Conservation (phyloP, 37 sponge, comb jelly and placozoan genomes). For the Aphrocallistes beatrix region DNA sequence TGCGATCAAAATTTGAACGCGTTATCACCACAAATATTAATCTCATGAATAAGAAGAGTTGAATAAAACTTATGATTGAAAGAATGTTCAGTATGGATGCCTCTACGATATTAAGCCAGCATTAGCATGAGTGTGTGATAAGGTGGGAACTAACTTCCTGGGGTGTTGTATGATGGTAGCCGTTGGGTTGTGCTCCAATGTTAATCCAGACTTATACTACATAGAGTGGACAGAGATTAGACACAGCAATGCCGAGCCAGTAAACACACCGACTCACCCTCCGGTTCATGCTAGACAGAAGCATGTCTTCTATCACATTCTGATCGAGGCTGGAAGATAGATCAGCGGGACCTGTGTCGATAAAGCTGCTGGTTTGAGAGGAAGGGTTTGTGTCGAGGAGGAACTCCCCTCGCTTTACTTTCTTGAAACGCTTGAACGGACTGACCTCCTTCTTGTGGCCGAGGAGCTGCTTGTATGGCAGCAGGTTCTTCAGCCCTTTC, state of each 20-base stretch:
- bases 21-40: too few relatives aligned
- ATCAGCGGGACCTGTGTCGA: not conserved
- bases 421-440: not conserved
- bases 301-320: slow-evolving; percentile 2
- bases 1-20: too few relatives aligned
- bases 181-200: not conserved
- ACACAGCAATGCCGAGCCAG: not conserved
- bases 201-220: not conserved
- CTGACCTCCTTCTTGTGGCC: not conserved
- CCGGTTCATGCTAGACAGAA: not conserved
- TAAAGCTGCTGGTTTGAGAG: not conserved
- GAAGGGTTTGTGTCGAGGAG: not conserved
- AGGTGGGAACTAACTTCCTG: not conserved
- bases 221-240: not conserved
- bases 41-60: too few relatives aligned
- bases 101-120: too few relatives aligned
- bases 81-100: too few relatives aligned
- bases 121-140: too few relatives aligned
- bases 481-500: slow-evolving; percentile 7
- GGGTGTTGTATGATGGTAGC: slow-evolving; percentile 11
- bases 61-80: too few relatives aligned
- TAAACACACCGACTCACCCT: not conserved
- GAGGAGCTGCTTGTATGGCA: not conserved
- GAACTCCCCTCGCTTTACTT: not conserved
- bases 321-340: not conserved